Conservation (phyloP, 2,113 vertebrate genomes). For the Castor canadensis region DNA sequence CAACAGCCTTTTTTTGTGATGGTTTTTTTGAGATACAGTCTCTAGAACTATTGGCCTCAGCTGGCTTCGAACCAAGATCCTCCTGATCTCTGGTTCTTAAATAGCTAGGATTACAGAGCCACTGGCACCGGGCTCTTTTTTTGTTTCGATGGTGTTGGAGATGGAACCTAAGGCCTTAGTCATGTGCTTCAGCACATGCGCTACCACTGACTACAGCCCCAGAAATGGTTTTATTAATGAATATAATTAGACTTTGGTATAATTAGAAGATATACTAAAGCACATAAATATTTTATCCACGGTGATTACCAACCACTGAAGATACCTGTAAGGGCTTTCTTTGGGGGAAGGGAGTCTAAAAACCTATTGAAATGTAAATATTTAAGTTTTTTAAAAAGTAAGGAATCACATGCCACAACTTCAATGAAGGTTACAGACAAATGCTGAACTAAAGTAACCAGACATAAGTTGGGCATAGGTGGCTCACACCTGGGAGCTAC, state of each 20-base stretch:
- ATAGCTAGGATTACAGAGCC: no score
- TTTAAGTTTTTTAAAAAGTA: conserved; percentile 42
- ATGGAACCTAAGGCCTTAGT: not conserved
- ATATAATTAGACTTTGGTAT: not conserved
- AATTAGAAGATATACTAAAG: not conserved
- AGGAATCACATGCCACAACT: not conserved
- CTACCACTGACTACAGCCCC: not conserved
- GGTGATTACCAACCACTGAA: not conserved
- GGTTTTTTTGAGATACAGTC: no score
- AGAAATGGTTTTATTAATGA: no score
- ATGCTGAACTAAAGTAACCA: not conserved
- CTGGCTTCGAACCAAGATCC: no score
- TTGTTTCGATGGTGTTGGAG: not conserved
- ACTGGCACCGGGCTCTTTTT: not conserved
- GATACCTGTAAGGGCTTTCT: not conserved
- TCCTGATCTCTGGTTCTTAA: no score
- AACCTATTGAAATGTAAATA: conserved; percentile 2
- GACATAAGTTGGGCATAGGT: no score
- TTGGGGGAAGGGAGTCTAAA: not conserved
- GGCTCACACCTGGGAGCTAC: no score
- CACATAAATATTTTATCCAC: not conserved
- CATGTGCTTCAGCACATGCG: not conserved
- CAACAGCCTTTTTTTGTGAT: no score
- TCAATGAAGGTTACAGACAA: not conserved
- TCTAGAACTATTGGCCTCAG: no score